Evolutionary conservation across 2,113 vertebrate species (phyloP), one percentile per base, ranked within the genome.

Genomic region (Ctenomys sociabilis): DNA sequence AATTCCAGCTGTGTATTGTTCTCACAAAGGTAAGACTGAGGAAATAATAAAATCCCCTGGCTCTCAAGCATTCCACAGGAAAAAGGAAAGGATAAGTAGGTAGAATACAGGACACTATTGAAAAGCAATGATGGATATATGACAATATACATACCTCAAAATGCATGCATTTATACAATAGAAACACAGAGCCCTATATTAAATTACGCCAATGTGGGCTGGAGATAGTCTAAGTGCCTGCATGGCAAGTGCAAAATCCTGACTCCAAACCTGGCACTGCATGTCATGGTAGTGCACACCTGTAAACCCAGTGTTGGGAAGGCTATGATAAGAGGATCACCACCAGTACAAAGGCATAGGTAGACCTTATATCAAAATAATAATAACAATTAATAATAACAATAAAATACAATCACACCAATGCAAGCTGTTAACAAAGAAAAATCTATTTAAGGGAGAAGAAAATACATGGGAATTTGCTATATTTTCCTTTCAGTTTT

Each of bases 401-500:
- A 54, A 54, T 54, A 54, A 54, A 54, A 54, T 54, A 54, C n/a
- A 54, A 54, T 21, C 30, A 86, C 7, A 54, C 72, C 80, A 43
- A 66, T 45, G 21, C 5, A 86, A 68, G 37, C 52, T 32, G 11
- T 35, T 88, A 66, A 66, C 2, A 87, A 4, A 32, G 26, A 32
- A 63, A 85, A 77, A 8, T 40, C 0, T 83, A 14, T 26, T 22
- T 85, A 21, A 43, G 7, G 22, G 19, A 21, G 17, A 22, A 70
- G 24, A 72, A 2, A 40, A 3, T n/a, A 73, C n/a, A 49, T 59
- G 13, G 43, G 22, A 80, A 45, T 4, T 52, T 32, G 81, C 28
- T 43, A 2, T 54, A 89, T 13, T 92, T 92, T 82, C 59, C 87
- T 19, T 21, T 96, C 43, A 88, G 45, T 61, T 82, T 81, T 66